Evolutionary conservation across 2,797 vertebrate genomes (phyloP).

Genomic region (Eulemur coronatus): DNA sequence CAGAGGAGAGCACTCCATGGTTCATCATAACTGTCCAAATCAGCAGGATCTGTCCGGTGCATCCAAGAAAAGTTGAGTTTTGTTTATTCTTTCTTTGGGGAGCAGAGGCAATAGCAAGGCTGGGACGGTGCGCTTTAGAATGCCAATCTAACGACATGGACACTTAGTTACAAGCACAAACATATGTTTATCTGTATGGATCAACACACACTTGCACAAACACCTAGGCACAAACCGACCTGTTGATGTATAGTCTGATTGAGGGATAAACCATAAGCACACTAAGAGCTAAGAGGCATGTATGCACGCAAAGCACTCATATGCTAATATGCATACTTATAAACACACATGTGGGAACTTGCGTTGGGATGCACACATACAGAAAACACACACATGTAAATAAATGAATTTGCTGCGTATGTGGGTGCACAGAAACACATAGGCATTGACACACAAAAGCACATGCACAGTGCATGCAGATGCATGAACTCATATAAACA

Average conservation of each 20-base stretch:
- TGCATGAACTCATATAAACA: neutral
- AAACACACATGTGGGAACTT: neutral
- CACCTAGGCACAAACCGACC: neutral
- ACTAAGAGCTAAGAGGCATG: neutral
- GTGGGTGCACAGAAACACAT: neutral
- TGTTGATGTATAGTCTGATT: neutral
- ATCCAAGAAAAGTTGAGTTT: conserved; percentile 19
- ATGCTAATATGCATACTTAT: neutral
- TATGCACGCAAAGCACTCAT: neutral
- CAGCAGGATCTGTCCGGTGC: neutral
- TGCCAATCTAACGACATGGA: neutral
- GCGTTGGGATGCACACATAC: neutral
- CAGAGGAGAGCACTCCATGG: neutral
- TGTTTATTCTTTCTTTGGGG: conserved; percentile 28
- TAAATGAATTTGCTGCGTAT: neutral
- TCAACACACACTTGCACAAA: neutral
- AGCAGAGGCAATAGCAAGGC: neutral
- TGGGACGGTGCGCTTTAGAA: neutral
- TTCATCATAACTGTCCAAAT: conserved; percentile 15
- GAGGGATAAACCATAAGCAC: neutral
- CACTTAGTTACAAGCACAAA: neutral
- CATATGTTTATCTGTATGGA: neutral
- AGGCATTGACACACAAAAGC: neutral
- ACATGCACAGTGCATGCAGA: no score
- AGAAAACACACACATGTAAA: neutral